phyloP scores from a whole-genome alignment of 2,113 vertebrate genomes.

The Chelonoidis abingdonii region DNA sequence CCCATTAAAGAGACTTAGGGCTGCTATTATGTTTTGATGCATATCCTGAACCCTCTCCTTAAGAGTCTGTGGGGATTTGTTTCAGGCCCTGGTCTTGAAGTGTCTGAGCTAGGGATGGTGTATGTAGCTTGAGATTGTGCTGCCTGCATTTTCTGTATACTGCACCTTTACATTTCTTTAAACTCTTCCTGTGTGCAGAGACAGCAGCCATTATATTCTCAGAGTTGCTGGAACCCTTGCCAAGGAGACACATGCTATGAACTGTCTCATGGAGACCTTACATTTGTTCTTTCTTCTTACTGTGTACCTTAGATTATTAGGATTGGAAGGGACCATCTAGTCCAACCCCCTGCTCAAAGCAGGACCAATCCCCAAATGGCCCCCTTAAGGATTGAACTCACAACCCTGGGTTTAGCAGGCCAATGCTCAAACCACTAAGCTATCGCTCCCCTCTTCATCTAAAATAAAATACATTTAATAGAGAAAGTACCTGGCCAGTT shows the following conservation, averaged over 20 bases:
- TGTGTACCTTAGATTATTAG: background rate
- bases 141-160: background rate
- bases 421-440: no score
- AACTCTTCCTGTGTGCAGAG: background rate
- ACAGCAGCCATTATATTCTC: slow-evolving; percentile 9
- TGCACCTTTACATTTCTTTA: background rate
- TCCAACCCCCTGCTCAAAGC: no score
- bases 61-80: background rate
- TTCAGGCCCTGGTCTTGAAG: background rate
- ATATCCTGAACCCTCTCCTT: background rate
- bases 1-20: background rate
- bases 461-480: slow-evolving; percentile 45
- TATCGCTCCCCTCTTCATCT: background rate
- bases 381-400: no score
- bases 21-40: background rate
- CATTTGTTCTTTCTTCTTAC: slow-evolving; percentile 69
- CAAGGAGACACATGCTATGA: slow-evolving; percentile 28
- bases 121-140: background rate
- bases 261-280: slow-evolving; percentile 44
- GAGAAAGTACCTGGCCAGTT: slow-evolving; percentile 60
- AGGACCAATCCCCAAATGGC: no score
- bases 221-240: background rate
- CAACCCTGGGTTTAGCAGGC: no score
- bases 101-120: background rate
- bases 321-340: no score